Conservation (phyloP, 2,888 invertebrate species). For the Stenichneumon culpator region DNA sequence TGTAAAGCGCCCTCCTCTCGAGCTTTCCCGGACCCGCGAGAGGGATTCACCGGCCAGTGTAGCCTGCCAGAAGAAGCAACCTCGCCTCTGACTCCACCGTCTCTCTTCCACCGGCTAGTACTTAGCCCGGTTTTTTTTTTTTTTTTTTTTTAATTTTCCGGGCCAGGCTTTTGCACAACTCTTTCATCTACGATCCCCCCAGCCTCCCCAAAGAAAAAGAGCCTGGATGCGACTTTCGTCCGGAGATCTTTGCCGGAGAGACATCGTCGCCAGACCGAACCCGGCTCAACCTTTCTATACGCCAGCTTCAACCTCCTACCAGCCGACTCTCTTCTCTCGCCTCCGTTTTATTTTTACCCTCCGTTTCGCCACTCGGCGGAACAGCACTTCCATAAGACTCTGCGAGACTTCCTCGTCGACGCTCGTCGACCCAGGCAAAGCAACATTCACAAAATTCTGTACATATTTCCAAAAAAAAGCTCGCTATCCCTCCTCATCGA, state of each 20-base stretch:
- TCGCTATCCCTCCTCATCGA: neutral
- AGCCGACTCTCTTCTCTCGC: slow-evolving; percentile 12
- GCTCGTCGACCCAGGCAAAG: too few relatives aligned
- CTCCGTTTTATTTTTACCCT: neutral
- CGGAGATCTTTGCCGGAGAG: slow-evolving; percentile 54
- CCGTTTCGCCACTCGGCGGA: neutral
- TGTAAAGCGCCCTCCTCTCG: slow-evolving; percentile 45
- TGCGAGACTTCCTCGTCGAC: neutral
- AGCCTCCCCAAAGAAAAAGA: slow-evolving; percentile 50
- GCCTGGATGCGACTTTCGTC: slow-evolving; percentile 51
- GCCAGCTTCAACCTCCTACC: slow-evolving; percentile 11
- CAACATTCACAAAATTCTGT: too few relatives aligned
- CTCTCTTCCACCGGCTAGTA: slow-evolving; percentile 54
- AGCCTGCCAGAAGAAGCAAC: slow-evolving; percentile 42
- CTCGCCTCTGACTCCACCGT: slow-evolving; percentile 20
- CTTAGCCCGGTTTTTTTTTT: slow-evolving; percentile 67
- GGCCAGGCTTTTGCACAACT: slow-evolving; percentile 63
- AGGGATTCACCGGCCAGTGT: slow-evolving; percentile 22
- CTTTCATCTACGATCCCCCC: slow-evolving; percentile 65
- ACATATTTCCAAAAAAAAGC: too few relatives aligned
- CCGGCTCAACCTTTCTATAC: slow-evolving; percentile 18
- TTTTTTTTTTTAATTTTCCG: slow-evolving; percentile 45
- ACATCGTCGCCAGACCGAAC: slow-evolving; percentile 54
- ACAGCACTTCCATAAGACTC: neutral
- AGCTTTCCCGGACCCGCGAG: slow-evolving; percentile 34